phyloP scores from a whole-genome alignment of 2,888 invertebrate genomes.

The Drosophila flavopinicola region DNA sequence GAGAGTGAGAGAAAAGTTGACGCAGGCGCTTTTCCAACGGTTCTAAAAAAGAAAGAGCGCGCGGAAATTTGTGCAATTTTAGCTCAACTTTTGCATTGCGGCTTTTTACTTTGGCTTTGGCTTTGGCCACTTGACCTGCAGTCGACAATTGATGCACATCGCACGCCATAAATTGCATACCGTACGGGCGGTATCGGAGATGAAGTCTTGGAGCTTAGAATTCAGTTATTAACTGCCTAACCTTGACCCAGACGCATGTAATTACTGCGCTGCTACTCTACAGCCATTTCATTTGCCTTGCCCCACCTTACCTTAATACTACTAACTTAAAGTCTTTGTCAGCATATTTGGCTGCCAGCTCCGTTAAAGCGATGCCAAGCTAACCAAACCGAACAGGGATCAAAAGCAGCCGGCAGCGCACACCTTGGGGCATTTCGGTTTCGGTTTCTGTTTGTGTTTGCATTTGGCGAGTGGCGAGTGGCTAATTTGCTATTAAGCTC shows the following conservation, averaged over 20 bases:
- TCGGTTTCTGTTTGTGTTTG: not conserved
- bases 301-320: conserved; percentile 28
- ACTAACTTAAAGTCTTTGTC: conserved; percentile 28
- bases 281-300: conserved; percentile 22
- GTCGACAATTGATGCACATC: conserved; percentile 59
- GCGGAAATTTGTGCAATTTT: conserved; percentile 31
- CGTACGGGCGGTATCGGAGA: no score
- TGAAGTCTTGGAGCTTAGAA: conserved; percentile 16
- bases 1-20: not conserved
- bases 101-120: conserved; percentile 50
- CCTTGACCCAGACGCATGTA: conserved; percentile 32
- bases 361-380: conserved; percentile 10
- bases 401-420: conserved; percentile 4
- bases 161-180: conserved; percentile 38
- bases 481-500: not conserved
- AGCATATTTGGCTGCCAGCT: not conserved
- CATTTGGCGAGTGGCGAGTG: not conserved
- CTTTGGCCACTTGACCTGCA: conserved; percentile 71
- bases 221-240: conserved; percentile 26
- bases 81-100: conserved; percentile 55
- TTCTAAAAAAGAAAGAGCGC: conserved; percentile 48
- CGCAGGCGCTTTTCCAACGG: conserved; percentile 52
- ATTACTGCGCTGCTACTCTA: not conserved
- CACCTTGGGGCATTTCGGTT: no score
- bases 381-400: conserved; percentile 12